Percentiles rank a stretch among this genome's conserved stretches.
phyloP scores from a whole-genome alignment of 2,797 vertebrate species.

The Schizopygopsis pylzovi region DNA sequence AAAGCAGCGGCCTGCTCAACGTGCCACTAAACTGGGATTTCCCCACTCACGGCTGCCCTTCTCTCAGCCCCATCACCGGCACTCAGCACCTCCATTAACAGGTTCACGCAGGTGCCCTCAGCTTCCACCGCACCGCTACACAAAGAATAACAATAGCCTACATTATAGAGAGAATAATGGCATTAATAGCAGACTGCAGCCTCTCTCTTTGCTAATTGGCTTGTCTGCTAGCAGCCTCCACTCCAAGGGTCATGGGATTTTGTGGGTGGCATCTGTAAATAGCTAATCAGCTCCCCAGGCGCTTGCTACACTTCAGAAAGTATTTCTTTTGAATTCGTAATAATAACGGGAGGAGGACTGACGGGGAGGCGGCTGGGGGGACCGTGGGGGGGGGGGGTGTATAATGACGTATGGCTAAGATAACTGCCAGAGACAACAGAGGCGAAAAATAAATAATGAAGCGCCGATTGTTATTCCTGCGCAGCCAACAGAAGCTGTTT shows the following conservation, averaged over 20 bases:
- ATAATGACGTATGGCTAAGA: conserved; percentile 53
- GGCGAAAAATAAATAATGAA: conserved; percentile 67
- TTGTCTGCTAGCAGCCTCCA: conserved; percentile 68
- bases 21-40: conserved; percentile 47
- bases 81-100: conserved; percentile 63
- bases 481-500: conserved; percentile 62
- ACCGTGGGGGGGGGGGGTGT: neutral
- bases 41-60: conserved; percentile 51
- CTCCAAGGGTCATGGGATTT: conserved; percentile 77
- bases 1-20: conserved; percentile 53
- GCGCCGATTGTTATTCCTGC: conserved; percentile 59
- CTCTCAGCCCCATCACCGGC: conserved; percentile 52
- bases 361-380: conserved; percentile 51
- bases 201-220: conserved; percentile 68
- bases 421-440: conserved; percentile 65
- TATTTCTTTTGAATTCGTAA: conserved; percentile 74
- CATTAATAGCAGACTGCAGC: conserved; percentile 65
- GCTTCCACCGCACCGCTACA: conserved; percentile 43
- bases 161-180: conserved; percentile 61
- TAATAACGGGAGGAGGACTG: conserved; percentile 61
- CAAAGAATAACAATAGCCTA: conserved; percentile 62
- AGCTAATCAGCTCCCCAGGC: conserved; percentile 77
- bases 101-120: conserved; percentile 58
- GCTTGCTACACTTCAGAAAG: conserved; percentile 67
- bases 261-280: conserved; percentile 80